Percentiles rank a stretch among this genome's conserved stretches.
phyloP scores from a whole-genome alignment of 2,888 invertebrate genomes.

The Drosophila rubida region DNA sequence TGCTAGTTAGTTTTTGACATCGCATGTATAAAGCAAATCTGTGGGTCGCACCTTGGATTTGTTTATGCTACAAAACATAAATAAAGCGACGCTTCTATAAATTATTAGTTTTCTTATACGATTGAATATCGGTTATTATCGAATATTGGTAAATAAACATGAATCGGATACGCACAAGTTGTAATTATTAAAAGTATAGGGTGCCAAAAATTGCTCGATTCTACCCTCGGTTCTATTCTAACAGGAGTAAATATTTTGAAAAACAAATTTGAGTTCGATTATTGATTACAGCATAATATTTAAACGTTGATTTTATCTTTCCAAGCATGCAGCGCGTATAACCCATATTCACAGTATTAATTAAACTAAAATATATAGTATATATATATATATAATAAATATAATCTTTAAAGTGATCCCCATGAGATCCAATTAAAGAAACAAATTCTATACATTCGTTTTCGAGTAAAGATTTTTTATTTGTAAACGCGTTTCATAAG shows the following conservation, averaged over 20 bases:
- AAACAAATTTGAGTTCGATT: too few species aligned
- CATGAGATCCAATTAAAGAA: not conserved
- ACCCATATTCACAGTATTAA: too few species aligned
- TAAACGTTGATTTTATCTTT: too few species aligned
- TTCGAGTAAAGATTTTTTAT: conserved; percentile 42
- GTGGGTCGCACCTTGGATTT: conserved; percentile 53
- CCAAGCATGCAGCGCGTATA: too few species aligned
- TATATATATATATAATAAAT: too few species aligned
- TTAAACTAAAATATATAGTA: too few species aligned
- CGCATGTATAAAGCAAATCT: conserved; percentile 30
- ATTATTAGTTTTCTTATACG: not conserved
- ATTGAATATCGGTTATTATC: not conserved
- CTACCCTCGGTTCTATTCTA: too few species aligned
- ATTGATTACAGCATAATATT: too few species aligned
- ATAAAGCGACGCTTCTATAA: conserved; percentile 40
- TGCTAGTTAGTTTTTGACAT: conserved; percentile 43
- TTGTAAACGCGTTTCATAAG: conserved; percentile 63
- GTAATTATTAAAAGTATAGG: not conserved
- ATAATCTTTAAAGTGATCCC: too few species aligned
- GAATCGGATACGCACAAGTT: not conserved
- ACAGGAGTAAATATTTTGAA: too few species aligned
- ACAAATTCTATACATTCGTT: conserved; percentile 12
- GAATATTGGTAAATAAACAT: not conserved
- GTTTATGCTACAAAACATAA: conserved; percentile 54
- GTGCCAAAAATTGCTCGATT: too few species aligned